A percentile compares a stretch with the other conserved stretches of the same genome.
phyloP scores from a whole-genome alignment of 92 coral and sea anemone species.

The Heteractis magnifica region DNA sequence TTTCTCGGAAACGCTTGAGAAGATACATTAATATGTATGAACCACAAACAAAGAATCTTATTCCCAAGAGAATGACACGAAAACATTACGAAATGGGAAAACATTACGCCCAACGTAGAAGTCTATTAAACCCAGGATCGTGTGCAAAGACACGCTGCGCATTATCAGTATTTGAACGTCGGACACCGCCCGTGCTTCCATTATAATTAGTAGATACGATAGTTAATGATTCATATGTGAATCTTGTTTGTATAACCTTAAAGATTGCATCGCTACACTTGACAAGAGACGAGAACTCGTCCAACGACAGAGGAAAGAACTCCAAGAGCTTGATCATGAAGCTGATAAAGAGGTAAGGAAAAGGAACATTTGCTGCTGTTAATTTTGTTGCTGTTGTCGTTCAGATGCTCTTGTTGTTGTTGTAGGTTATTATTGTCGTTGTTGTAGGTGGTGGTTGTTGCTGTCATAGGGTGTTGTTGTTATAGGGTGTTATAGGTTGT shows the following conservation, averaged over 20 bases:
- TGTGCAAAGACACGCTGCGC: no score
- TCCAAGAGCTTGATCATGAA: conserved; percentile 69
- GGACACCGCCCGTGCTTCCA: no score
- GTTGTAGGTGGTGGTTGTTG: neutral
- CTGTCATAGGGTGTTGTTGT: neutral
- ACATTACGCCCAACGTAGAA: no score
- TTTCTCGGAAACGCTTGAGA: no score
- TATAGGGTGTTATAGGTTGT: neutral
- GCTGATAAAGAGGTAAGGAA: conserved; percentile 71
- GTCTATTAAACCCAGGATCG: no score
- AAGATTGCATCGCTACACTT: conserved; percentile 70
- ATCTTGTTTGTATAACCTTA: neutral
- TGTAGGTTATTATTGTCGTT: neutral
- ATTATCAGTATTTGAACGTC: no score
- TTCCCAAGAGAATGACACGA: no score
- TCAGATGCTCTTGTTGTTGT: neutral
- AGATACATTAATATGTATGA: no score
- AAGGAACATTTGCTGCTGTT: neutral
- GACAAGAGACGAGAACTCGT: conserved; percentile 68
- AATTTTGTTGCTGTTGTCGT: neutral
- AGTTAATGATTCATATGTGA: no score
- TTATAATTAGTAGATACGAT: no score
- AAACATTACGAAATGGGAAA: no score
- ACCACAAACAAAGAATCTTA: no score
- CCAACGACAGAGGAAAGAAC: conserved; percentile 65